Base-by-base conservation (phyloP, 2,888 invertebrate genomes). In the Nematopogon swammerdamellus region DNA sequence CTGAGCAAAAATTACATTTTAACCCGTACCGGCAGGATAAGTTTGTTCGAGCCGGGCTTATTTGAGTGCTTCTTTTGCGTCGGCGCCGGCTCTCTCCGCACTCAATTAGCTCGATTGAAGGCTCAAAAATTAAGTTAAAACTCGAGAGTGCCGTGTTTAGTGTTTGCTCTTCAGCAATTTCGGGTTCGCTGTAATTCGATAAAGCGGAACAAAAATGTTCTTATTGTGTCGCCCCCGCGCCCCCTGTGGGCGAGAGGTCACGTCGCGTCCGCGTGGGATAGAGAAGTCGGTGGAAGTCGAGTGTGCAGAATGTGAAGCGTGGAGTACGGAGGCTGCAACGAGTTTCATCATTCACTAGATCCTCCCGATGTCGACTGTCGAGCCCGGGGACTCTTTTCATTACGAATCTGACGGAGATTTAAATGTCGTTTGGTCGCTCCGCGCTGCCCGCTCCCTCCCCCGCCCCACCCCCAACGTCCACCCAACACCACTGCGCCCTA, bases 81-180 rank as follows among this genome's bases (percentile, higher is more conserved):
- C 17, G 19, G 44, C 44, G 48, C 45, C 47, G 49, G n/a, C n/a
- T n/a, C n/a, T n/a, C n/a, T 45, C 69, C 68, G 66, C 67, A 66
- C 58, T 63, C 75, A 76, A 76, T 80, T 80, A 80, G 70, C 69
- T 64, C 60, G 59, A 63, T 62, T 72, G 69, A 67, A 65, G 67
- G 75, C 72, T 67, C 77, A 80, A 80, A 80, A 80, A 80, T 80
- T 80, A 79, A 80, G 79, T 80, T 80, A 80, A 75, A 79, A 55
- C 55, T 14, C 11, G 36, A 14, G 36, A 36, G 36, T 36, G 36
- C 36, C 11, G 11, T 36, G 36, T 14, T 25, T 36, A 36, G 36
- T 36, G 36, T 36, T 36, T 36, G n/a, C 36, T 36, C 36, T 8
- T 14, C 8, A 14, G 3, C 8, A 36, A 36, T 36, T 36, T 14